Conservation (phyloP, 2,113 vertebrate genomes). For the Tupaia tana region DNA sequence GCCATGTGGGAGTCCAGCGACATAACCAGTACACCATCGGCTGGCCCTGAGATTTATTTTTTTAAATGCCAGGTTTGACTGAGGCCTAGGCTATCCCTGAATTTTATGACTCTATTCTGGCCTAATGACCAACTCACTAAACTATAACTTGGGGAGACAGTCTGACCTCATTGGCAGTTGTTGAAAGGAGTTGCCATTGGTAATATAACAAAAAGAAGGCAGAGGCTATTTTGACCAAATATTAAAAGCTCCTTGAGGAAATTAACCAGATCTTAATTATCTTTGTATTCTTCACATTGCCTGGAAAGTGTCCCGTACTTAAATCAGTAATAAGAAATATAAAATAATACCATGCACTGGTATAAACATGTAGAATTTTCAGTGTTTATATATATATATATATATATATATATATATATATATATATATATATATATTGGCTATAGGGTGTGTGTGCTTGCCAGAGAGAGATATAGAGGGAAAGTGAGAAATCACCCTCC, state of each 20-base stretch:
- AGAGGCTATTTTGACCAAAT: conserved; percentile 36
- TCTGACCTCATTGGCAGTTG: conserved; percentile 38
- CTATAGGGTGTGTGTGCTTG: background rate
- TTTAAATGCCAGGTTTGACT: background rate
- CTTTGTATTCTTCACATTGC: background rate
- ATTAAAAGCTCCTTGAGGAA: conserved; percentile 13
- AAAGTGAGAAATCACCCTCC: too few species aligned
- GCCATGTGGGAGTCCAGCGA: too few species aligned
- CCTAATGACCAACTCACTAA: background rate
- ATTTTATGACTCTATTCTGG: background rate
- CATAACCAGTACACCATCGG: too few species aligned
- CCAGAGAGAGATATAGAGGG: too few species aligned
- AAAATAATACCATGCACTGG: background rate
- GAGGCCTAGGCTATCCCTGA: background rate
- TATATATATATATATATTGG: background rate
- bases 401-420: too few species aligned
- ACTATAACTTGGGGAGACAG: background rate
- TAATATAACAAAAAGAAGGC: background rate
- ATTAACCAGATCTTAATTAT: background rate
- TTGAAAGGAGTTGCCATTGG: conserved; percentile 50
- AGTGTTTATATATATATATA: background rate
- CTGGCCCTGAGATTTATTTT: too few species aligned
- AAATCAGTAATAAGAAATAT: background rate
- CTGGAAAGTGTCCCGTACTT: background rate
- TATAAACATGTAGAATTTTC: background rate